These are phyloP conservation scores for Microtus pennsylvanicus DNA, from an alignment of 2,113 vertebrate species.

Conservation along the genomic window DNA sequence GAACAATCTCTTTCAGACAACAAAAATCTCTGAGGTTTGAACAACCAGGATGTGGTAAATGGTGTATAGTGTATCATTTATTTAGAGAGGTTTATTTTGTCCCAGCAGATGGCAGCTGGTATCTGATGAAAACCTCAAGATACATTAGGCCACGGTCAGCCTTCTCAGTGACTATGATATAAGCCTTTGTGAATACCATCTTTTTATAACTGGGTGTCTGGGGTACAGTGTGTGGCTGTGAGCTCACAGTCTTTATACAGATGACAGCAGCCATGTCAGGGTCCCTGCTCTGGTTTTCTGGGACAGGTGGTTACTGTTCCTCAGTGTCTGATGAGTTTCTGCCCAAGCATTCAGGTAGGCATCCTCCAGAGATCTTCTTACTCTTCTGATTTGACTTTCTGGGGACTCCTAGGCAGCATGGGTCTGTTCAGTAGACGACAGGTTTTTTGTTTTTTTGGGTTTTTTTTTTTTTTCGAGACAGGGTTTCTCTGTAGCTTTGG, in stretches of 20 bases:
- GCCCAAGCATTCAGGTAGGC: neutral
- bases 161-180: rapidly evolving
- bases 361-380: neutral
- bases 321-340: neutral
- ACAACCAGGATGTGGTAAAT: neutral
- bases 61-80: neutral
- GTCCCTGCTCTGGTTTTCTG: neutral
- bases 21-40: neutral
- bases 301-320: rapidly evolving
- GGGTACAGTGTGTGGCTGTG: neutral
- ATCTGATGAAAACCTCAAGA: neutral
- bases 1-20: neutral
- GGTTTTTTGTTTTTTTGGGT: neutral
- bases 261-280: too few relatives aligned
- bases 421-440: neutral
- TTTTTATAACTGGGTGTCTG: neutral
- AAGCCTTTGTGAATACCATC: neutral
- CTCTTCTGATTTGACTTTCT: neutral
- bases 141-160: neutral
- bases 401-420: rapidly evolving
- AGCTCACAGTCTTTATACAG: neutral
- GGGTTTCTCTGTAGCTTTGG: too few relatives aligned
- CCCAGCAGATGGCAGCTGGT: neutral
- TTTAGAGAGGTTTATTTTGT: neutral
- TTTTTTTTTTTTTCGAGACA: too few relatives aligned